A percentile compares a stretch with the other conserved stretches of the same genome.
Evolutionary conservation across 2,113 vertebrate genomes (phyloP).

Genomic region (Eubucco bourcierii): DNA sequence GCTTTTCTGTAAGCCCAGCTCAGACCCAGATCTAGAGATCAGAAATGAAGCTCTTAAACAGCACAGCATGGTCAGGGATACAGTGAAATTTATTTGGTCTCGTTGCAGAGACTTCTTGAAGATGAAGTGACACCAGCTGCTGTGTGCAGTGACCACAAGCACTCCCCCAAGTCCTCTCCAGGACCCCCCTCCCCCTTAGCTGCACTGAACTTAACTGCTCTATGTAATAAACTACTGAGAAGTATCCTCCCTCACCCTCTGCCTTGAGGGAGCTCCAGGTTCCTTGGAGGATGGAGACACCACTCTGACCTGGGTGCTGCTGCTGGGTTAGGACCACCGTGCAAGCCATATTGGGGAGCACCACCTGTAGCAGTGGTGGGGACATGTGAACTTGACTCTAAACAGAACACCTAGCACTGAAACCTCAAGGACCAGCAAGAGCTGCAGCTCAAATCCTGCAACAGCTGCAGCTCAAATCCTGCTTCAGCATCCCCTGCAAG

Average conservation of each 20-base stretch:
- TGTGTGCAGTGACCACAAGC: not conserved
- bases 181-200: not conserved
- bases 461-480: not conserved
- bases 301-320: not conserved
- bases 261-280: not conserved
- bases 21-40: rapidly evolving
- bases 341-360: rapidly evolving
- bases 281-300: not conserved
- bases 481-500: not conserved
- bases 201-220: constrained; percentile 18
- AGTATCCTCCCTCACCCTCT: not conserved
- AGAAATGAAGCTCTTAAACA: not conserved
- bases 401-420: not conserved
- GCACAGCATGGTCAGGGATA: not conserved
- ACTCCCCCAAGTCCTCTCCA: not conserved
- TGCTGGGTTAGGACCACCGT: not conserved
- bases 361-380: rapidly evolving
- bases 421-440: not conserved
- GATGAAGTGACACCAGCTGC: not conserved
- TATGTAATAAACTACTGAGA: constrained; percentile 37
- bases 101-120: constrained; percentile 62
- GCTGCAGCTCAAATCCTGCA: not conserved
- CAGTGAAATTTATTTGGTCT: not conserved
- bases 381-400: rapidly evolving
- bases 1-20: not conserved